Percentiles rank a stretch among this genome's conserved stretches.
phyloP scores from a whole-genome alignment of 2,113 vertebrate species.

The Leptobrachium ailaonicum region DNA sequence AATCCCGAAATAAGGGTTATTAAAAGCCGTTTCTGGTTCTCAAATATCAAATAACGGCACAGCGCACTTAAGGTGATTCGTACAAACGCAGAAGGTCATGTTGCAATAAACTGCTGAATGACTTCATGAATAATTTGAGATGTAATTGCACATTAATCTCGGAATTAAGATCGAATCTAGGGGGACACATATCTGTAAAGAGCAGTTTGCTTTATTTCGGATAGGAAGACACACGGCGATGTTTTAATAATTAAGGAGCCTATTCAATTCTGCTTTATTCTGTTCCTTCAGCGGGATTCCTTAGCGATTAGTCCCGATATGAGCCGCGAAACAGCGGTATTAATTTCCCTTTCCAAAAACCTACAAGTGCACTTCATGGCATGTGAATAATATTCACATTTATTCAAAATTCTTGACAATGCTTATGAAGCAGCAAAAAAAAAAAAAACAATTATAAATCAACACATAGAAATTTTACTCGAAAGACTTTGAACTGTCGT shows the following conservation, averaged over 20 bases:
- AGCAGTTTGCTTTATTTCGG: constrained; percentile 48
- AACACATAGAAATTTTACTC: too few relatives aligned
- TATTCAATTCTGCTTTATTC: constrained; percentile 37
- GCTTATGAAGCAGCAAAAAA: not conserved
- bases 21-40: constrained; percentile 43
- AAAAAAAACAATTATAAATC: not conserved
- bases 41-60: constrained; percentile 38
- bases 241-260: constrained; percentile 49
- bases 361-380: constrained; percentile 43
- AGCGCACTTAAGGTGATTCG: constrained; percentile 38
- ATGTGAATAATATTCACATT: constrained; percentile 36
- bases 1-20: constrained; percentile 48
- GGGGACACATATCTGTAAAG: constrained; percentile 49
- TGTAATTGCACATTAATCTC: constrained; percentile 49
- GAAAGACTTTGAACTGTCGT: too few relatives aligned
- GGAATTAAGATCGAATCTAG: constrained; percentile 46
- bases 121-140: constrained; percentile 51
- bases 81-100: constrained; percentile 43
- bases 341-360: constrained; percentile 39
- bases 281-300: constrained; percentile 43
- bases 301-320: constrained; percentile 41
- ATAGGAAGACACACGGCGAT: constrained; percentile 31
- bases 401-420: constrained; percentile 33
- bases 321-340: constrained; percentile 40
- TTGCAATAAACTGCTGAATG: constrained; percentile 46